These are phyloP conservation scores for Amblyjoppa fuscipennis DNA, from an alignment of 2,888 invertebrate genomes.

Conservation along the genomic window DNA sequence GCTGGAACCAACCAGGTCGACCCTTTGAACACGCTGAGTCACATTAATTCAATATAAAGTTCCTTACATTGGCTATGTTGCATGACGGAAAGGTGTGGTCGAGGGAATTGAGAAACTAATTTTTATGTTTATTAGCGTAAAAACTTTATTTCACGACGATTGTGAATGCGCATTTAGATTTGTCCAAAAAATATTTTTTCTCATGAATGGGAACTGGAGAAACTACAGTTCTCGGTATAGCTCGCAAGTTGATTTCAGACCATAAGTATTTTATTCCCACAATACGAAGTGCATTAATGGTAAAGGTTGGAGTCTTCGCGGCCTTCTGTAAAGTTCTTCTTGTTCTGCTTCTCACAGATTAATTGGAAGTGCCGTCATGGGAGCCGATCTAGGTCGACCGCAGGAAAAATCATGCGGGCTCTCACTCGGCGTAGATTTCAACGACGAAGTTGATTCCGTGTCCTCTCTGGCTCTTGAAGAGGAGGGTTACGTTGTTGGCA, in stretches of 20 bases:
- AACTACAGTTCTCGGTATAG: background rate
- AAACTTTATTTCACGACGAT: background rate
- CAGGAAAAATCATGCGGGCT: background rate
- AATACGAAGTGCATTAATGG: background rate
- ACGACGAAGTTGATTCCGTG: constrained; percentile 85
- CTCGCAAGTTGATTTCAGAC: background rate
- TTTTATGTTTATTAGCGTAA: no score
- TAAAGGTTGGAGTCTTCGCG: background rate
- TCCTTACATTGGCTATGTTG: no score
- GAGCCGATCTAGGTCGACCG: background rate
- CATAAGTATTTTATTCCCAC: background rate
- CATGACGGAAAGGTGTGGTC: no score
- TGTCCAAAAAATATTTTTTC: background rate
- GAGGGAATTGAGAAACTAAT: no score
- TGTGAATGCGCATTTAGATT: background rate
- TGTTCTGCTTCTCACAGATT: background rate
- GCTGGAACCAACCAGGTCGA: no score
- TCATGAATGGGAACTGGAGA: background rate
- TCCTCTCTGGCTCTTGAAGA: constrained; percentile 85
- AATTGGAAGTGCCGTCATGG: background rate
- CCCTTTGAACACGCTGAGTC: no score
- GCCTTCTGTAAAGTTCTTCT: background rate
- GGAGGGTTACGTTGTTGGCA: constrained; percentile 79
- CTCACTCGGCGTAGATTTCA: constrained; percentile 81
- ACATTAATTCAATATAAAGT: no score